These are phyloP conservation scores for Drosophila paracracens DNA, from an alignment of 2,888 invertebrate genomes.

Conservation along the genomic window DNA sequence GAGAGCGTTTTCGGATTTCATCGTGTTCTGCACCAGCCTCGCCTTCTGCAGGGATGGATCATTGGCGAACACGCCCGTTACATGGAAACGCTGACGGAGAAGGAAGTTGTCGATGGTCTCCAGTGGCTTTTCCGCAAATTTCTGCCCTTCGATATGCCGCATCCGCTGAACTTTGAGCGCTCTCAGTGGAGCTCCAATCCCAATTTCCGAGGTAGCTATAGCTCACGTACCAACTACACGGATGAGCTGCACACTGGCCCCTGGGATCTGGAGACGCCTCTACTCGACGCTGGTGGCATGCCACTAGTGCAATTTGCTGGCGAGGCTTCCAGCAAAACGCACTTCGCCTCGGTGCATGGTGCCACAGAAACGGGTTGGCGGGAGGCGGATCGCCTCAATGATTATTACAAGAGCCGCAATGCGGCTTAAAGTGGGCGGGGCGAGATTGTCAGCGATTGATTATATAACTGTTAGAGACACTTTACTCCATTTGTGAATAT, in stretches of 20 bases:
- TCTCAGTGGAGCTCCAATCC: constrained; percentile 89
- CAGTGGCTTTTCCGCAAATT: constrained; percentile 78
- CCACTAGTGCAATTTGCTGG: constrained; percentile 89
- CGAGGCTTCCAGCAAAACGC: constrained; percentile 88
- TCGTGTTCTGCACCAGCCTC: constrained; percentile 87
- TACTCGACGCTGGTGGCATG: constrained; percentile 78
- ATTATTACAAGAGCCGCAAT: constrained; percentile 66
- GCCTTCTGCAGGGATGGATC: constrained; percentile 89
- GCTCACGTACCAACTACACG: constrained; percentile 87
- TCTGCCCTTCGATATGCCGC: constrained; percentile 65
- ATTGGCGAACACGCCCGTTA: constrained; percentile 87
- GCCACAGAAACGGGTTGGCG: constrained; percentile 91
- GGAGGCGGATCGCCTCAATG: constrained; percentile 88
- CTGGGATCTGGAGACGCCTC: constrained; percentile 86
- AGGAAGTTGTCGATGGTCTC: constrained; percentile 79
- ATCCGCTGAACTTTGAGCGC: constrained; percentile 83
- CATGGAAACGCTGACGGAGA: constrained; percentile 87
- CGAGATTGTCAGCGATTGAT: background rate
- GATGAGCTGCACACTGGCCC: constrained; percentile 87
- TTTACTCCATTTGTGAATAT: background rate
- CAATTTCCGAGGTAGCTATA: constrained; percentile 88
- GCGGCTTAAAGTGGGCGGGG: constrained; percentile 18
- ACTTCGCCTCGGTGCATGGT: constrained; percentile 89
- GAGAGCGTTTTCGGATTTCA: constrained; percentile 88
- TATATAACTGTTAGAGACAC: background rate